Conservation (phyloP, 2,888 invertebrate genomes). For the Neoascia interrupta region DNA sequence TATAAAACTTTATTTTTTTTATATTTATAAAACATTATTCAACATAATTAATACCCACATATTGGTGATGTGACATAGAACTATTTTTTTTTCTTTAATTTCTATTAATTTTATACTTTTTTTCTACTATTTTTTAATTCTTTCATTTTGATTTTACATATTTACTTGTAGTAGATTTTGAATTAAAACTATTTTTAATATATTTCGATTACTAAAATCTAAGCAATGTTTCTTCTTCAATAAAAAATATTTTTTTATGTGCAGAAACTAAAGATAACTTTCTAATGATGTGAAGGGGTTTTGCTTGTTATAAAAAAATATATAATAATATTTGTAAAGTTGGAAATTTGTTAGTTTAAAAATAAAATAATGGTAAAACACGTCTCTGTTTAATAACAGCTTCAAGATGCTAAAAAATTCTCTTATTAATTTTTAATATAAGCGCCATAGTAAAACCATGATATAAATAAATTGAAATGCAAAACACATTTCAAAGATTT, state of each 20-base stretch:
- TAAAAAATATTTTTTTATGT: slow-evolving; percentile 70
- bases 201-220: slow-evolving; percentile 38
- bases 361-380: too few species aligned
- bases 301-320: neutral
- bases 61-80: neutral
- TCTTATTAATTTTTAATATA: too few species aligned
- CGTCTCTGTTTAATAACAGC: too few species aligned
- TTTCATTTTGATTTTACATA: neutral
- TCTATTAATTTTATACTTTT: slow-evolving; percentile 25
- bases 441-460: too few species aligned
- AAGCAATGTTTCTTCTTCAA: slow-evolving; percentile 49
- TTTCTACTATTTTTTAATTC: too few species aligned
- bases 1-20: slow-evolving; percentile 50
- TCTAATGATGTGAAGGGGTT: slow-evolving; percentile 38
- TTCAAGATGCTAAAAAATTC: too few species aligned
- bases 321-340: too few species aligned
- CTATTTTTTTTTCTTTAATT: slow-evolving; percentile 3
- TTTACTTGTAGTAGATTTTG: slow-evolving; percentile 13
- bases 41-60: slow-evolving; percentile 23
- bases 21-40: slow-evolving; percentile 45
- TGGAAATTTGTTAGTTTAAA: neutral
- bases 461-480: too few species aligned
- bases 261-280: slow-evolving; percentile 15
- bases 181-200: slow-evolving; percentile 29
- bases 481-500: too few species aligned